These are phyloP conservation scores for Recurvirostra avosetta DNA, from an alignment of 2,113 vertebrate genomes.

Conservation along the genomic window DNA sequence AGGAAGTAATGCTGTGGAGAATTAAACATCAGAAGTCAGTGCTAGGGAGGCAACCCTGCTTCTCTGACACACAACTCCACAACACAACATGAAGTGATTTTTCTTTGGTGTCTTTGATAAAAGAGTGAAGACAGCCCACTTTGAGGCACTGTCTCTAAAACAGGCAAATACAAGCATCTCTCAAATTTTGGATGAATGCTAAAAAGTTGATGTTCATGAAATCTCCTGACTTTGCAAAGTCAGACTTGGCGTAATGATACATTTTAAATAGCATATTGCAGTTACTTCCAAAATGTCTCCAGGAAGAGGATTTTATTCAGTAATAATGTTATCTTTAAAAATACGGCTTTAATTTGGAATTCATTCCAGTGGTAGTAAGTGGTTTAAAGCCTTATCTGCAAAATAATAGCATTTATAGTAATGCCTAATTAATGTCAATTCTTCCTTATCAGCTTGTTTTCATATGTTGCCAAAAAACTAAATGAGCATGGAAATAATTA, in stretches of 20 bases:
- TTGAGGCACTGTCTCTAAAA: neutral
- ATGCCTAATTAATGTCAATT: neutral
- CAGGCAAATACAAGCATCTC: neutral
- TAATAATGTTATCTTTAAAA: neutral
- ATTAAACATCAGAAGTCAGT: neutral
- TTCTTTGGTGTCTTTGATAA: neutral
- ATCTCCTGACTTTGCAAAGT: neutral
- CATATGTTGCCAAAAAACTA: neutral
- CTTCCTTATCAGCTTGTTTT: slow-evolving; percentile 8
- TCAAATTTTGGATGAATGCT: neutral
- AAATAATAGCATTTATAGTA: slow-evolving; percentile 9
- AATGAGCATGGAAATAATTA: neutral
- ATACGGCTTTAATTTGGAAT: neutral
- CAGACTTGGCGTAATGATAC: neutral
- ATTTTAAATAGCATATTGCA: neutral
- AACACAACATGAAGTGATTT: neutral
- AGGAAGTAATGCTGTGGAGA: neutral
- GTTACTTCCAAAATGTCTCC: neutral
- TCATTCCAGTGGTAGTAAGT: neutral
- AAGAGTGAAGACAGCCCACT: neutral
- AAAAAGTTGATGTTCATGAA: neutral
- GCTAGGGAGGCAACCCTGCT: neutral
- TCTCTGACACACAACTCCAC: neutral
- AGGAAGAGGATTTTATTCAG: neutral
- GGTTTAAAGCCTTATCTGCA: neutral